Evolutionary conservation across 2,797 vertebrate species (phyloP).

Genomic region (Heliangelus exortis): DNA sequence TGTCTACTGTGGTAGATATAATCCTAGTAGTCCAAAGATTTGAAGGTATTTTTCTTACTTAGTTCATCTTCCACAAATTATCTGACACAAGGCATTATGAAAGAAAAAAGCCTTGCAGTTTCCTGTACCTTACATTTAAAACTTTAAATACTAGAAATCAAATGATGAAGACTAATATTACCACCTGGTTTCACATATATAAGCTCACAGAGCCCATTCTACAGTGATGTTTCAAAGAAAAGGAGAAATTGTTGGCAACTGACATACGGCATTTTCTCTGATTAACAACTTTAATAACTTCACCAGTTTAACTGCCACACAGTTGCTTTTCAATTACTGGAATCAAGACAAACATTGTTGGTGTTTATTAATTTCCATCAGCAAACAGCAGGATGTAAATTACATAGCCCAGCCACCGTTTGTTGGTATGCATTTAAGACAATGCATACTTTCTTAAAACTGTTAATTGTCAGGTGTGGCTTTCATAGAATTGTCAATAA

Average conservation of each 20-base stretch:
- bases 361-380: background rate
- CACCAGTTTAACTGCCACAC: background rate
- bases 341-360: background rate
- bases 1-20: background rate
- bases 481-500: conserved; percentile 84
- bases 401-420: conserved; percentile 32
- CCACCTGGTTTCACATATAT: background rate
- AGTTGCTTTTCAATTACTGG: background rate
- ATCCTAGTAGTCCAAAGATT: background rate
- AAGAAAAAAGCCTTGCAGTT: background rate
- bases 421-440: background rate
- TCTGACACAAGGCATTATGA: background rate
- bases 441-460: background rate
- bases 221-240: background rate
- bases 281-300: background rate
- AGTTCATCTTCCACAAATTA: background rate
- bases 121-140: background rate
- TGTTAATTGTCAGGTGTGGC: conserved; percentile 86
- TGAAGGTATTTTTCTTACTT: background rate
- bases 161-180: background rate
- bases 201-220: background rate
- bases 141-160: background rate
- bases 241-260: background rate
- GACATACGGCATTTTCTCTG: background rate
- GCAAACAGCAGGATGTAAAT: conserved; percentile 30